Percentiles rank a stretch among this genome's conserved stretches.
These are phyloP conservation scores for Epinotia demarniana DNA, from an alignment of 2,888 invertebrate genomes.

Conservation along the genomic window DNA sequence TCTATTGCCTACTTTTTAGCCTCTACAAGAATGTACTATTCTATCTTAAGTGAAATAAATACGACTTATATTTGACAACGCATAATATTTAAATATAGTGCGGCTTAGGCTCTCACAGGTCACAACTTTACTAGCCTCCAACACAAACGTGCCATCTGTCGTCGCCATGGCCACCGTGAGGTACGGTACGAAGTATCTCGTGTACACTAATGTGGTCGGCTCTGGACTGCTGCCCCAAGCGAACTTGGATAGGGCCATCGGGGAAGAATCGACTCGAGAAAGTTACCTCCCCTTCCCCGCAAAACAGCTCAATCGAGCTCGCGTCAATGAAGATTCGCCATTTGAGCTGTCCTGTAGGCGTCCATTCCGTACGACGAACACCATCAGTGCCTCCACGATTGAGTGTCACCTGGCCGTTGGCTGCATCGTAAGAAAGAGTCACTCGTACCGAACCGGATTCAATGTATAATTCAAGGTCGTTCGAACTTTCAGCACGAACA, in stretches of 20 bases:
- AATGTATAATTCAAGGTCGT: conserved; percentile 59
- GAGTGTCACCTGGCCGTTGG: conserved; percentile 58
- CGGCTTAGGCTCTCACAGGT: background rate
- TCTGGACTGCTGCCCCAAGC: conserved; percentile 19
- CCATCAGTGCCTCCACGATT: conserved; percentile 70
- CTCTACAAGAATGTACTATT: background rate
- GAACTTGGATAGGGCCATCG: conserved; percentile 45
- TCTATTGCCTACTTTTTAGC: no score
- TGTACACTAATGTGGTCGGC: conserved; percentile 17
- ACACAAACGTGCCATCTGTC: conserved; percentile 17
- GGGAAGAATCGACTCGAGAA: conserved; percentile 54
- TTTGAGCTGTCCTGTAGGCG: conserved; percentile 53
- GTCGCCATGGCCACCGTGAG: background rate
- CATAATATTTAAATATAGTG: background rate
- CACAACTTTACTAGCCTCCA: background rate
- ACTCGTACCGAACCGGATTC: conserved; percentile 57
- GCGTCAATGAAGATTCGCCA: conserved; percentile 57
- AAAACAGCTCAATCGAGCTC: conserved; percentile 52
- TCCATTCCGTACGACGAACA: conserved; percentile 65
- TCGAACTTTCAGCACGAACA: conserved; percentile 51
- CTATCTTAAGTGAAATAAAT: conserved; percentile 51
- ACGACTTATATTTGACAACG: conserved; percentile 40
- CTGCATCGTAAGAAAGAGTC: conserved; percentile 58
- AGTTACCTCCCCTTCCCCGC: conserved; percentile 52
- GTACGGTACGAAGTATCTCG: conserved; percentile 21